Conservation (phyloP, 2,797 vertebrate species). For the Melanotaenia nigrans region DNA sequence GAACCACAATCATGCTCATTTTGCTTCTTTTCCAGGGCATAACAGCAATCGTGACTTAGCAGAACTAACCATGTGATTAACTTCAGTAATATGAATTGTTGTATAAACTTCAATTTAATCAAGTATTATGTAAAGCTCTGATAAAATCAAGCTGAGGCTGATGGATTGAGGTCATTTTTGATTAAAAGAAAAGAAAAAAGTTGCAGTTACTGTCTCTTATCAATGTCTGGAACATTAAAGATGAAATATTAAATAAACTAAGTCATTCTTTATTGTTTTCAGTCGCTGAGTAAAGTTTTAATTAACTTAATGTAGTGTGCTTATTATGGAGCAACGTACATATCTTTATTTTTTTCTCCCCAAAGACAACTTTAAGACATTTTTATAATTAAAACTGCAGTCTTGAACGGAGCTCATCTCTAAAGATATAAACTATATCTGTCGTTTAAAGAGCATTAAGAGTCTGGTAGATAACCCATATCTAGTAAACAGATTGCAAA, state of each 20-base stretch:
- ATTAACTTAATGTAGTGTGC: background rate
- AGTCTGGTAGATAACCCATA: constrained; percentile 51
- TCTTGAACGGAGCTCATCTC: constrained; percentile 25
- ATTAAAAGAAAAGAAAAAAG: constrained; percentile 31
- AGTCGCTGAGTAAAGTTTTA: constrained; percentile 11
- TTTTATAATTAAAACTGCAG: background rate
- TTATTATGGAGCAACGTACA: background rate
- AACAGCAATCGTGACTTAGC: constrained; percentile 49
- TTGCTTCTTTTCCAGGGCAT: constrained; percentile 30
- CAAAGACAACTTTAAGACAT: constrained; percentile 14
- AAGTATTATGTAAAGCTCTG: constrained; percentile 42
- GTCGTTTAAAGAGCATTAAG: constrained; percentile 33
- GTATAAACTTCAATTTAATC: constrained; percentile 23
- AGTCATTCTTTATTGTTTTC: constrained; percentile 21
- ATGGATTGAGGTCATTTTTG: constrained; percentile 61
- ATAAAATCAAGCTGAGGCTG: constrained; percentile 45
- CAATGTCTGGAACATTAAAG: constrained; percentile 19
- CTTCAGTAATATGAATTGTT: constrained; percentile 41
- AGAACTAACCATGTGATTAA: constrained; percentile 44
- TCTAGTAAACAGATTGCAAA: constrained; percentile 50
- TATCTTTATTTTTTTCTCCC: background rate
- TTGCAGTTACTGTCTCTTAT: constrained; percentile 34
- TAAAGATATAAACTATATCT: constrained; percentile 30
- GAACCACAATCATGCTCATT: constrained; percentile 33
- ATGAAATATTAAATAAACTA: constrained; percentile 18